Evolutionary conservation across 2,888 invertebrate species (phyloP).

Genomic region (Hirtodrosophila alboralis): DNA sequence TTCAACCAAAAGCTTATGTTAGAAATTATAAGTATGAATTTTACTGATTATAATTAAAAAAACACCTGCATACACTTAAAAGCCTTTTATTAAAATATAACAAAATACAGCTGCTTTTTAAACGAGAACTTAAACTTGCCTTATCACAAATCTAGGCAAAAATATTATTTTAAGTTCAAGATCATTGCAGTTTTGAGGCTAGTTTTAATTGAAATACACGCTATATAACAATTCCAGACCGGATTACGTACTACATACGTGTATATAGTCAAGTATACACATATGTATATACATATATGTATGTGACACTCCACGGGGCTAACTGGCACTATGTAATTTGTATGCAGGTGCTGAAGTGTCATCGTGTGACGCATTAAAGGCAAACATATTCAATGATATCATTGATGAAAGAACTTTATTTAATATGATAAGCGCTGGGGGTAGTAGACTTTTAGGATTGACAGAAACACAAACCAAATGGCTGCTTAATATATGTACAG

Average conservation of each 20-base stretch:
- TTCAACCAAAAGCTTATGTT: no score
- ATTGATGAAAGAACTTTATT: slow-evolving; percentile 60
- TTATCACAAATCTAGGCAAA: slow-evolving; percentile 11
- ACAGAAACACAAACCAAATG: slow-evolving; percentile 27
- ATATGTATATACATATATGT: slow-evolving; percentile 34
- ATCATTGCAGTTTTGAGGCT: slow-evolving; percentile 46
- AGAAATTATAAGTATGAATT: no score
- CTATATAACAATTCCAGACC: slow-evolving; percentile 11
- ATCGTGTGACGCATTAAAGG: slow-evolving; percentile 20
- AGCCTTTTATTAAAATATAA: no score
- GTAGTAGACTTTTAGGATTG: slow-evolving; percentile 12
- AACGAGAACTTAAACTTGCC: no score
- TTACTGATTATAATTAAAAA: no score
- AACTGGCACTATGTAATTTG: slow-evolving; percentile 48
- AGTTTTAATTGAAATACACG: no score
- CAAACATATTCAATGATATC: slow-evolving; percentile 39
- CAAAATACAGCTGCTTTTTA: no score
- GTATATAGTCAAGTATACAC: slow-evolving; percentile 16
- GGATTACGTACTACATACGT: slow-evolving; percentile 28
- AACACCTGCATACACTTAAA: no score
- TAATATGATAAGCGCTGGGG: slow-evolving; percentile 24
- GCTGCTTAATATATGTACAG: slow-evolving; percentile 52
- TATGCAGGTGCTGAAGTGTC: slow-evolving; percentile 45
- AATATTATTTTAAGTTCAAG: slow-evolving; percentile 33
- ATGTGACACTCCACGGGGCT: slow-evolving; percentile 4